Conservation (phyloP, 2,888 invertebrate genomes). For the Ganaspis brasiliensis region DNA sequence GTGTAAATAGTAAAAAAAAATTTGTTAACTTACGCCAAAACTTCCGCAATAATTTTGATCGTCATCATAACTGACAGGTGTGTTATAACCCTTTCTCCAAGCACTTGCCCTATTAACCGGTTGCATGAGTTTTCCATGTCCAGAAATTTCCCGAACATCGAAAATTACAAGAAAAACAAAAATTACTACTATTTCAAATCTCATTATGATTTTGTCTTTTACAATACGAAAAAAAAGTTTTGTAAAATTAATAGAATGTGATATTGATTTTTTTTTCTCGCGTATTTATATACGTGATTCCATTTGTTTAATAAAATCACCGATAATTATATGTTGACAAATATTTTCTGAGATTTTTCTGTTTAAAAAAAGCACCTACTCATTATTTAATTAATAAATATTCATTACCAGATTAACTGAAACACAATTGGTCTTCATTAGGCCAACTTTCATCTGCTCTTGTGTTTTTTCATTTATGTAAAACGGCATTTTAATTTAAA, state of each 20-base stretch:
- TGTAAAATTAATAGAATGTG: neutral
- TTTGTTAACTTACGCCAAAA: slow-evolving; percentile 69
- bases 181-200: neutral
- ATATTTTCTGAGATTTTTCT: neutral
- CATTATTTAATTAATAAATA: no score
- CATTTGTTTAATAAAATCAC: neutral
- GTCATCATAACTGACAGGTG: slow-evolving; percentile 82
- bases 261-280: neutral
- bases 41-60: slow-evolving; percentile 83
- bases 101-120: slow-evolving; percentile 82
- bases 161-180: neutral
- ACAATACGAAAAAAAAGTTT: neutral
- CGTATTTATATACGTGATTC: neutral
- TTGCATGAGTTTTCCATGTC: slow-evolving; percentile 82
- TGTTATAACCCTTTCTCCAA: slow-evolving; percentile 81
- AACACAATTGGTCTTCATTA: no score
- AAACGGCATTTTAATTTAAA: no score
- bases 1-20: no score
- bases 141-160: slow-evolving; percentile 56
- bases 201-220: neutral
- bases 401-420: no score
- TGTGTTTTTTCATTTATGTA: no score
- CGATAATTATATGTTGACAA: neutral
- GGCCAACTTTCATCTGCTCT: no score
- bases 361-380: neutral